phyloP scores from a whole-genome alignment of 2,888 invertebrate species.

The Aleiodes alternator region DNA sequence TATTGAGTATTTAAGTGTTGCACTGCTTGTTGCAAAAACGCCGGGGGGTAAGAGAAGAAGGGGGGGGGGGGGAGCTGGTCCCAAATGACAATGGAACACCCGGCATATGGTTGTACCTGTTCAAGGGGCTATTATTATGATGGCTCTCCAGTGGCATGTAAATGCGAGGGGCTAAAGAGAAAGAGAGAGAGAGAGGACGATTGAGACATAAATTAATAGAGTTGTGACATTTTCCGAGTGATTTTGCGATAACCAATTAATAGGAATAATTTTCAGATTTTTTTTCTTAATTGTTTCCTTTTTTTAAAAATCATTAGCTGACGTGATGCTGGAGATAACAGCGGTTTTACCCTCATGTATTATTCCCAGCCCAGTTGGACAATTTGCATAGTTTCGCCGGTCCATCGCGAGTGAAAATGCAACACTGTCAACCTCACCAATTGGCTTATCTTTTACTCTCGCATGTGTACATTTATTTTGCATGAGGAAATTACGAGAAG shows the following conservation, averaged over 20 bases:
- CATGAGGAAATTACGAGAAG: background rate
- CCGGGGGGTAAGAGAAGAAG: conserved; percentile 47
- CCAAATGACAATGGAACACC: conserved; percentile 38
- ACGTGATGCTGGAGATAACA: conserved; percentile 36
- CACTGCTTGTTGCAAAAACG: conserved; percentile 57
- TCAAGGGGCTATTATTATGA: conserved; percentile 70
- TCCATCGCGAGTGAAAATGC: conserved; percentile 57
- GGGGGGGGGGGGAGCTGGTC: too few species aligned
- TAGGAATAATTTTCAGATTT: background rate
- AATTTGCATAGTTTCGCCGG: conserved; percentile 58
- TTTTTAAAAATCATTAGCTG: too few species aligned
- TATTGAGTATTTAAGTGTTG: conserved; percentile 67
- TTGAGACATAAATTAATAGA: conserved; percentile 21
- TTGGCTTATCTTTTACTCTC: conserved; percentile 43
- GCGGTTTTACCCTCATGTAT: conserved; percentile 55
- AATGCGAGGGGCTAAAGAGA: conserved; percentile 35
- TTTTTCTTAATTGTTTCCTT: background rate
- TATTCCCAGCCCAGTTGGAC: conserved; percentile 53
- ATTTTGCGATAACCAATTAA: too few species aligned
- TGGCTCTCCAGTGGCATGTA: conserved; percentile 65
- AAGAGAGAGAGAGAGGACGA: conserved; percentile 49
- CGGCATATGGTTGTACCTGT: conserved; percentile 74
- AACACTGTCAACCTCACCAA: conserved; percentile 52
- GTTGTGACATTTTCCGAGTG: conserved; percentile 7
- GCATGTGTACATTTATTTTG: background rate